A percentile compares a stretch with the other conserved stretches of the same genome.
Conservation (phyloP, 23 tunicate species). For the Styela clava region DNA sequence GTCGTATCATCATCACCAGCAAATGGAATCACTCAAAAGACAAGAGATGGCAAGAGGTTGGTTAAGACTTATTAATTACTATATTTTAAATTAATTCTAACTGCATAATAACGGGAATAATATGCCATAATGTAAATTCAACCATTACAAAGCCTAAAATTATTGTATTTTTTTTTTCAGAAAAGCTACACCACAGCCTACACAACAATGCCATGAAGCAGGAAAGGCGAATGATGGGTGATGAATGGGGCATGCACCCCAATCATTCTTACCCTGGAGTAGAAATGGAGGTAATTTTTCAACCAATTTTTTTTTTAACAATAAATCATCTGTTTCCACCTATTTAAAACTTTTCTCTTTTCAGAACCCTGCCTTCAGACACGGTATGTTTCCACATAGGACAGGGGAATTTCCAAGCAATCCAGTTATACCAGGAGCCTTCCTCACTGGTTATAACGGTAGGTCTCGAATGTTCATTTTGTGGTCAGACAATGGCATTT, state of each 20-base stretch:
- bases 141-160: too few relatives aligned
- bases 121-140: too few relatives aligned
- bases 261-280: slow-evolving; percentile 23
- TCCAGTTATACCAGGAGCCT: slow-evolving; percentile 89
- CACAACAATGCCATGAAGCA: slow-evolving; percentile 29
- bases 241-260: slow-evolving; percentile 27
- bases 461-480: slow-evolving; percentile 3
- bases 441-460: slow-evolving; percentile 86
- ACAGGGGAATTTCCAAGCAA: slow-evolving; percentile 70
- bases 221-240: slow-evolving; percentile 27
- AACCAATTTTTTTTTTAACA: not conserved
- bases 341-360: not conserved
- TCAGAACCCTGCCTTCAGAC: slow-evolving; percentile 26
- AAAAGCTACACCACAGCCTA: slow-evolving; percentile 20
- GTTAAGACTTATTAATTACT: not conserved
- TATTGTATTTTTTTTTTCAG: slow-evolving; percentile 14
- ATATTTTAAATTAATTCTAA: too few relatives aligned
- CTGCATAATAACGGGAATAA: too few relatives aligned
- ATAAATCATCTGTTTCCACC: not conserved
- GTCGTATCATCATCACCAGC: slow-evolving; percentile 71
- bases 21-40: slow-evolving; percentile 62
- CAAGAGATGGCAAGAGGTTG: slow-evolving; percentile 79
- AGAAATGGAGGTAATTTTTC: not conserved
- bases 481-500: too few relatives aligned
- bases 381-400: slow-evolving; percentile 29